Evolutionary conservation across 2,888 invertebrate genomes (phyloP).

Genomic region (Drosophila antonietae): DNA sequence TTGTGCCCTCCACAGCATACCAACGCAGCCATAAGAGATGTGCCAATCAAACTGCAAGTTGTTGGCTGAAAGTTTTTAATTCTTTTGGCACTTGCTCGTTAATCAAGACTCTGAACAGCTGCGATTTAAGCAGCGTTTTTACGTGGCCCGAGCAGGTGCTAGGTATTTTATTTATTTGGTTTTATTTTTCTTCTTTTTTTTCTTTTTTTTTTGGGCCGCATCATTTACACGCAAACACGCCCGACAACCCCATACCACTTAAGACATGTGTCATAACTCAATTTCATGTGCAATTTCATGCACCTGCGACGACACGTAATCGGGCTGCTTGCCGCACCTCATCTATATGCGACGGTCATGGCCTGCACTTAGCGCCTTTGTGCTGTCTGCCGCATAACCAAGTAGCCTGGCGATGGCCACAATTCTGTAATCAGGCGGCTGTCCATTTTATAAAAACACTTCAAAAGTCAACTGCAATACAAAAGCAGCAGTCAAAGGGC

Average conservation of each 20-base stretch:
- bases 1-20: constrained; percentile 8
- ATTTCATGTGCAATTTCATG: constrained; percentile 77
- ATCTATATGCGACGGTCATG: constrained; percentile 44
- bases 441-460: constrained; percentile 61
- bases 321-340: constrained; percentile 38
- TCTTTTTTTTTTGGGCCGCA: constrained; percentile 21
- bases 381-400: constrained; percentile 59
- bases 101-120: constrained; percentile 62
- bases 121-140: constrained; percentile 46
- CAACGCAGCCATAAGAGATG: constrained; percentile 4
- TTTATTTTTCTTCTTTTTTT: background rate
- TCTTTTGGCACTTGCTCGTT: constrained; percentile 59
- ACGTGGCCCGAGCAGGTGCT: constrained; percentile 34
- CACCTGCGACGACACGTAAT: constrained; percentile 72
- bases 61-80: constrained; percentile 42
- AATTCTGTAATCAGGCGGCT: constrained; percentile 70
- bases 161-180: background rate
- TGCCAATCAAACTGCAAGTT: constrained; percentile 59
- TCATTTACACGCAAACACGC: constrained; percentile 65
- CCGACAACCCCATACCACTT: constrained; percentile 4
- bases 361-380: constrained; percentile 66
- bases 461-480: constrained; percentile 56
- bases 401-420: constrained; percentile 50
- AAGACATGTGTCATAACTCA: constrained; percentile 71
- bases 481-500: constrained; percentile 56